Percentiles rank a stretch among this genome's conserved stretches.
phyloP scores from a whole-genome alignment of 2,888 invertebrate species.

The Campaea margaritaria region DNA sequence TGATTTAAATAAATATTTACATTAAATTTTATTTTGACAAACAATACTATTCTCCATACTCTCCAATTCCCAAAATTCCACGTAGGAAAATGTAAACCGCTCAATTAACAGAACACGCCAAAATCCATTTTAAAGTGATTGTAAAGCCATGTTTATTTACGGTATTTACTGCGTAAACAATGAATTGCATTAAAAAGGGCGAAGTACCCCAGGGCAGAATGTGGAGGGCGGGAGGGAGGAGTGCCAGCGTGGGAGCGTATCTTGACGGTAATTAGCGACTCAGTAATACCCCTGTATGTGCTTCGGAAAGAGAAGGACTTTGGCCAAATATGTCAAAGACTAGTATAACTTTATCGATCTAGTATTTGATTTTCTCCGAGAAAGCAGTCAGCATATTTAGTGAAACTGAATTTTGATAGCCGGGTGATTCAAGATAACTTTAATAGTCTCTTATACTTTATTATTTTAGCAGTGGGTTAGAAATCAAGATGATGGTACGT shows the following conservation, averaged over 20 bases:
- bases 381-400: too few species aligned
- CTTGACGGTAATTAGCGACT: conserved; percentile 69
- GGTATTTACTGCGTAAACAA: conserved; percentile 60
- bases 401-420: too few species aligned
- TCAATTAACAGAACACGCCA: conserved; percentile 44
- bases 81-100: conserved; percentile 24
- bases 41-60: too few species aligned
- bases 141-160: conserved; percentile 56
- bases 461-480: too few species aligned
- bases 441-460: too few species aligned
- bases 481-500: too few species aligned
- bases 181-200: conserved; percentile 51
- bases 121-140: conserved; percentile 39
- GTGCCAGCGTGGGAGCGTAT: conserved; percentile 68
- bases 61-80: too few species aligned
- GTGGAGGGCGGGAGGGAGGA: conserved; percentile 35
- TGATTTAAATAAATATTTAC: too few species aligned
- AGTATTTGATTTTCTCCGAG: too few species aligned
- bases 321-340: not conserved
- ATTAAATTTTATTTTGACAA: too few species aligned
- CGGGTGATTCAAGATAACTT: too few species aligned
- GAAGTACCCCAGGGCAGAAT: conserved; percentile 25
- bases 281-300: conserved; percentile 50
- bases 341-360: too few species aligned
- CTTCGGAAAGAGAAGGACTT: not conserved